phyloP scores from a whole-genome alignment of 2,113 vertebrate species.

The Elgaria multicarinata region DNA sequence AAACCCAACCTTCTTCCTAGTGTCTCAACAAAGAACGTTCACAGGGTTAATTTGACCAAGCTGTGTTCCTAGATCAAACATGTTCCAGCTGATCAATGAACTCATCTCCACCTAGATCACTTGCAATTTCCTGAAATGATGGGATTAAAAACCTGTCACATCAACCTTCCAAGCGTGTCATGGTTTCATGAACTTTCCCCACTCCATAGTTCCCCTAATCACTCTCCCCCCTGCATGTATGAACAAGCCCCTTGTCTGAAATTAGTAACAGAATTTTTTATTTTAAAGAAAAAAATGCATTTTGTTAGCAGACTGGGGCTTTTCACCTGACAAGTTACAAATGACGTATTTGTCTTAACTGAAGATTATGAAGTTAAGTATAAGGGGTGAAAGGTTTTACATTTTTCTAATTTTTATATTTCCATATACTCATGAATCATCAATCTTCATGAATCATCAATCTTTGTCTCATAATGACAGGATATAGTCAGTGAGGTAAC shows the following conservation, averaged over 20 bases:
- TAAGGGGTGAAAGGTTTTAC: slow-evolving; percentile 8
- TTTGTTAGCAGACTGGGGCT: slow-evolving; percentile 6
- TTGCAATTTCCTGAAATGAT: background rate
- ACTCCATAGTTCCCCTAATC: too few species aligned
- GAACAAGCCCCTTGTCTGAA: background rate
- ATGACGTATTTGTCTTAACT: slow-evolving; percentile 31
- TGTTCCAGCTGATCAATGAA: background rate
- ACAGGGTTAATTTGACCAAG: background rate
- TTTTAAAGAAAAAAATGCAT: slow-evolving; percentile 8
- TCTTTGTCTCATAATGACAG: background rate
- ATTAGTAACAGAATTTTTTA: slow-evolving; percentile 13
- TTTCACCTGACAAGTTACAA: background rate
- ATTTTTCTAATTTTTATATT: slow-evolving; percentile 18
- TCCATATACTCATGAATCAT: background rate
- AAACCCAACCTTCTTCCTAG: background rate
- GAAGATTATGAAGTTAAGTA: slow-evolving; percentile 18
- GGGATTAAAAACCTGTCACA: background rate
- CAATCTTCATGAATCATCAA: background rate
- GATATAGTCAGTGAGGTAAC: background rate
- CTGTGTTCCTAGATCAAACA: background rate
- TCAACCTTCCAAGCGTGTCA: background rate
- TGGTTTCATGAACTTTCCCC: too few species aligned
- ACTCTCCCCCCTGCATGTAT: too few species aligned
- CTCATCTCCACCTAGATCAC: background rate
- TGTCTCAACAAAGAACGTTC: background rate